A percentile compares a stretch with the other conserved stretches of the same genome.
Conservation (phyloP, 1,140 invertebrate genomes). For the Zaprionus camerounensis region DNA sequence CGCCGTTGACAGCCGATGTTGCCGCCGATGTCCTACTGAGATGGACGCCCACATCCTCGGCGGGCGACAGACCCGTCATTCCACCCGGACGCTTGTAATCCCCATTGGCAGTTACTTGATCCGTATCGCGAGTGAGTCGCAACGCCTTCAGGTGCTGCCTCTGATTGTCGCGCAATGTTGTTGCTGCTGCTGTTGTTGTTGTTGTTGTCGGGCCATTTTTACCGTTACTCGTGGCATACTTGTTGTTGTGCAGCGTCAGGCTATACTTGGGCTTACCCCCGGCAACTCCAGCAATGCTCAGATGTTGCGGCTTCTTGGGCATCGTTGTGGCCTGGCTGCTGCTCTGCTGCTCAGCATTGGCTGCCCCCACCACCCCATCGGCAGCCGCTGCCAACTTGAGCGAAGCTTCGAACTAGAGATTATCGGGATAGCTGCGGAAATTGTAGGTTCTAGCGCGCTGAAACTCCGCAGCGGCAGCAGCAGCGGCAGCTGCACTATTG, state of each 20-base stretch:
- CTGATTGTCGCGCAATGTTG: conserved; percentile 61
- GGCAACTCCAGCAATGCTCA: conserved; percentile 51
- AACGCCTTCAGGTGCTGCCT: conserved; percentile 67
- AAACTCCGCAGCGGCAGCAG: conserved; percentile 71
- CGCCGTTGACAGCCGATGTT: conserved; percentile 47
- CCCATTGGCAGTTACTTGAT: conserved; percentile 5
- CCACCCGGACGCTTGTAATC: conserved; percentile 55
- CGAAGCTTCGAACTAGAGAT: conserved; percentile 84
- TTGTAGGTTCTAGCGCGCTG: conserved; percentile 83
- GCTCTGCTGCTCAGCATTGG: conserved; percentile 9
- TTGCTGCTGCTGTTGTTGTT: no score
- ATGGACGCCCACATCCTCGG: conserved; percentile 61
- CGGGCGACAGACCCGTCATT: conserved; percentile 41
- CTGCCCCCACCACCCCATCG: background rate
- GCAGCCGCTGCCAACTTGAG: conserved; percentile 66
- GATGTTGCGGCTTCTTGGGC: conserved; percentile 75
- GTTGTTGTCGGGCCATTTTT: conserved; percentile 29
- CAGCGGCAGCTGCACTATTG: conserved; percentile 57
- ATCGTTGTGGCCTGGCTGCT: conserved; percentile 51
- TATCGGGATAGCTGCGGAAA: conserved; percentile 83
- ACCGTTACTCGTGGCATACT: conserved; percentile 43
- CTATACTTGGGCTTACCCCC: conserved; percentile 42
- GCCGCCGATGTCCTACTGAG: conserved; percentile 37
- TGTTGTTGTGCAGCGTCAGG: conserved; percentile 52
- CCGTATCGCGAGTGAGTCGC: conserved; percentile 53